phyloP scores from a whole-genome alignment of 2,797 vertebrate genomes.

The Malurus leucopterus region DNA sequence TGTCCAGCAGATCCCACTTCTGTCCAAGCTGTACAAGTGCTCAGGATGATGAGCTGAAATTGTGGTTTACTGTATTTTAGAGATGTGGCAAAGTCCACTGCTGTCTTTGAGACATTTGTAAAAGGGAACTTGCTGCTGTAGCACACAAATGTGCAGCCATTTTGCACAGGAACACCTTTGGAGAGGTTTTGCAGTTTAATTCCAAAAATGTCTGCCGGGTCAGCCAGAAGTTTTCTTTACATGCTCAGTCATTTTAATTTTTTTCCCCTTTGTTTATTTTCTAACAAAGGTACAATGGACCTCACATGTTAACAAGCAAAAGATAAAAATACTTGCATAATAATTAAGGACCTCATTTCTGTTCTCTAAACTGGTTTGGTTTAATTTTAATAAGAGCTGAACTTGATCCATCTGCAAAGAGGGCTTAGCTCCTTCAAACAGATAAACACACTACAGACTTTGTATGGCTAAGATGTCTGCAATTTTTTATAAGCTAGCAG shows the following conservation, averaged over 20 bases:
- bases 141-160: background rate
- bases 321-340: background rate
- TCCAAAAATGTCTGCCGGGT: background rate
- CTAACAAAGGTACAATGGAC: background rate
- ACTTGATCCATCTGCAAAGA: background rate
- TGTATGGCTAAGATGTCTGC: background rate
- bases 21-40: background rate
- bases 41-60: background rate
- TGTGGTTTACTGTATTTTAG: background rate
- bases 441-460: background rate
- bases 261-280: background rate
- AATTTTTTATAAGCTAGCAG: background rate
- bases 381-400: conserved; percentile 17
- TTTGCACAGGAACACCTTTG: background rate
- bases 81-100: background rate
- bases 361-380: background rate
- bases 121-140: background rate
- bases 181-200: background rate
- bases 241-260: background rate
- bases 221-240: background rate
- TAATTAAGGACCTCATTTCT: background rate
- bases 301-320: background rate
- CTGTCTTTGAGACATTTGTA: background rate
- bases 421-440: background rate
- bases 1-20: background rate